Evolutionary conservation across 2,888 invertebrate species (phyloP), one percentile per base, ranked within the genome.

Genomic region (Hirtodrosophila duncani): DNA sequence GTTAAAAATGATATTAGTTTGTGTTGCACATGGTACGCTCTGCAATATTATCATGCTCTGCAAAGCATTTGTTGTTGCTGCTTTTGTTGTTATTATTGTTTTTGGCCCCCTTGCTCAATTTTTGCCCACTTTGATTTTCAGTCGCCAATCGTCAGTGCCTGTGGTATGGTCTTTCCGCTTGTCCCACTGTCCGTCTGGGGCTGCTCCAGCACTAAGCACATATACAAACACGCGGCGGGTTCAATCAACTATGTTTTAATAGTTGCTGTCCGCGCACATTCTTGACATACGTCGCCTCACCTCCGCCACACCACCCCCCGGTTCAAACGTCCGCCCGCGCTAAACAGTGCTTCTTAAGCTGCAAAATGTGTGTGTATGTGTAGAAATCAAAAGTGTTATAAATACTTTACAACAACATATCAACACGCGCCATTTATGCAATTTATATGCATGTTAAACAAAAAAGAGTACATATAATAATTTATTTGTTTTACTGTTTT

Each of bases 51-150:
- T n/a, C n/a, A n/a, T n/a, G n/a, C n/a, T n/a, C n/a, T n/a, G n/a
- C n/a, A n/a, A n/a, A n/a, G n/a, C n/a, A n/a, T n/a, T n/a, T n/a
- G n/a, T n/a, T n/a, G n/a, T n/a, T n/a, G n/a, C n/a, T n/a, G n/a
- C n/a, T n/a, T n/a, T n/a, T n/a, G n/a, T n/a, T 48, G 34, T 44
- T 52, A 53, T 46, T 53, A 53, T 42, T 13, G 27, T 38, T 10
- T 11, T 30, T 33, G 11, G 18, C 21, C 49, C 27, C n/a, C 20
- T 29, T 37, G 37, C 23, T 56, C 20, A 44, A 38, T 58, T 63
- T n/a, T n/a, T 74, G 63, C 59, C 74, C 67, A 60, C 67, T 74
- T 63, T 64, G 78, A 70, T 55, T 74, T 77, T 60, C 63, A 65
- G 70, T 72, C 62, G 57, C 69, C 55, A 74, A 59, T 74, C 55